Evolutionary conservation across 2,797 vertebrate genomes (phyloP).

Genomic region (Astyanax mexicanus): DNA sequence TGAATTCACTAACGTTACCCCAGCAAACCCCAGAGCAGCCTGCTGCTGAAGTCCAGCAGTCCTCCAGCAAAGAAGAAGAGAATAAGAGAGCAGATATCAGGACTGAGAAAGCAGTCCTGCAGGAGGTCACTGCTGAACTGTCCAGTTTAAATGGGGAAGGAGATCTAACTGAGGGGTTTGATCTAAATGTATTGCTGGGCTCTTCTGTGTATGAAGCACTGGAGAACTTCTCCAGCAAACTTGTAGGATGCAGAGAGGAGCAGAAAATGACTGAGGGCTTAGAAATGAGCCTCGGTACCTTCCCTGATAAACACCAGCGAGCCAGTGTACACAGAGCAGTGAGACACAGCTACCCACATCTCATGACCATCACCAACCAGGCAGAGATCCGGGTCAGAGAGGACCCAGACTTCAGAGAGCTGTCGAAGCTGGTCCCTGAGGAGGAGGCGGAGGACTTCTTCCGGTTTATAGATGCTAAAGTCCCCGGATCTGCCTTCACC

Average conservation of each 20-base stretch:
- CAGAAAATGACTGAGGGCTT: neutral
- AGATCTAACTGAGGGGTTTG: constrained; percentile 61
- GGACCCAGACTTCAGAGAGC: constrained; percentile 86
- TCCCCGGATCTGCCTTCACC: constrained; percentile 83
- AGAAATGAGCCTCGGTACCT: constrained; percentile 81
- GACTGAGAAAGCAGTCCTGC: neutral
- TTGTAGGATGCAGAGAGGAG: constrained; percentile 43
- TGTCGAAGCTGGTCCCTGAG: constrained; percentile 85
- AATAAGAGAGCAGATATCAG: neutral
- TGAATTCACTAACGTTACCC: constrained; percentile 55
- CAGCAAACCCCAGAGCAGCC: neutral
- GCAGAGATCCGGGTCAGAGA: constrained; percentile 85
- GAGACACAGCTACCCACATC: constrained; percentile 87
- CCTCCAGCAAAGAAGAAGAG: constrained; percentile 43
- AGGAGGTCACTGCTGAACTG: constrained; percentile 24
- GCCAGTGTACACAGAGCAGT: constrained; percentile 85
- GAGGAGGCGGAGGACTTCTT: constrained; percentile 90
- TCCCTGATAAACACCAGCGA: constrained; percentile 84
- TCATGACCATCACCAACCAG: constrained; percentile 86
- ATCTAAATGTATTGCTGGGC: constrained; percentile 80
- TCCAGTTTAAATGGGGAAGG: neutral
- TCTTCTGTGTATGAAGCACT: constrained; percentile 75
- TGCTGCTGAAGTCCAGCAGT: constrained; percentile 6
- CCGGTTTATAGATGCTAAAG: constrained; percentile 90
- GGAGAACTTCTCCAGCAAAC: constrained; percentile 75